phyloP scores from a whole-genome alignment of 2,888 invertebrate species.

The Tetragonula carbonaria region DNA sequence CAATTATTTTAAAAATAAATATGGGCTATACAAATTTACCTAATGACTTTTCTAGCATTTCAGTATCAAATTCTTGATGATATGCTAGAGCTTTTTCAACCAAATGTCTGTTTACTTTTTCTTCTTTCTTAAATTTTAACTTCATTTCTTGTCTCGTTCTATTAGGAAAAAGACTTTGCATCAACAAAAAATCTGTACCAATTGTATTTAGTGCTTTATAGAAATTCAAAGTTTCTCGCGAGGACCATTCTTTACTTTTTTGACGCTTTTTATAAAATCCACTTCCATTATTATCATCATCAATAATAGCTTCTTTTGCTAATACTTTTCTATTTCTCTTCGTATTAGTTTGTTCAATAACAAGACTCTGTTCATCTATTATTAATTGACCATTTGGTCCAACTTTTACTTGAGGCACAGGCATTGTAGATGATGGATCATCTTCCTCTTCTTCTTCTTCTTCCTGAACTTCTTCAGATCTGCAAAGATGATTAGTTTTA shows the following conservation, averaged over 20 bases:
- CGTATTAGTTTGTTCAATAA: slow-evolving; percentile 90
- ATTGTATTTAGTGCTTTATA: slow-evolving; percentile 95
- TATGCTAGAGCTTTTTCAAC: slow-evolving; percentile 91
- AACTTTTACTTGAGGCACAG: slow-evolving; percentile 93
- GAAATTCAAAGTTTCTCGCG: slow-evolving; percentile 94
- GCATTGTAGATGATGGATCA: slow-evolving; percentile 85
- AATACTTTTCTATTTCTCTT: slow-evolving; percentile 87
- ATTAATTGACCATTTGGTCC: slow-evolving; percentile 94
- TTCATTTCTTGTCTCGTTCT: slow-evolving; percentile 93
- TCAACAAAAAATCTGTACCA: slow-evolving; percentile 96
- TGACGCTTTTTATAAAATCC: slow-evolving; percentile 89
- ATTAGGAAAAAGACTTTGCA: slow-evolving; percentile 92
- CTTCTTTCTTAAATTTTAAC: slow-evolving; percentile 97
- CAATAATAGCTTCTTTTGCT: slow-evolving; percentile 88
- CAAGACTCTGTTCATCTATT: slow-evolving; percentile 93
- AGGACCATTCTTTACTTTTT: slow-evolving; percentile 90
- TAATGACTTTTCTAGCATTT: slow-evolving; percentile 86
- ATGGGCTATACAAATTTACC: slow-evolving; percentile 77
- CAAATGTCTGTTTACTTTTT: slow-evolving; percentile 89
- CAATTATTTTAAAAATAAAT: background rate
- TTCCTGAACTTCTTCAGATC: slow-evolving; percentile 52
- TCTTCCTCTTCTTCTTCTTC: slow-evolving; percentile 73
- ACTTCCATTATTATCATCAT: slow-evolving; percentile 86
- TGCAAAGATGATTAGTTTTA: slow-evolving; percentile 22
- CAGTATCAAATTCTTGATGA: slow-evolving; percentile 89